Conservation (phyloP, 1,140 invertebrate genomes). For the Penaeus chinensis region DNA sequence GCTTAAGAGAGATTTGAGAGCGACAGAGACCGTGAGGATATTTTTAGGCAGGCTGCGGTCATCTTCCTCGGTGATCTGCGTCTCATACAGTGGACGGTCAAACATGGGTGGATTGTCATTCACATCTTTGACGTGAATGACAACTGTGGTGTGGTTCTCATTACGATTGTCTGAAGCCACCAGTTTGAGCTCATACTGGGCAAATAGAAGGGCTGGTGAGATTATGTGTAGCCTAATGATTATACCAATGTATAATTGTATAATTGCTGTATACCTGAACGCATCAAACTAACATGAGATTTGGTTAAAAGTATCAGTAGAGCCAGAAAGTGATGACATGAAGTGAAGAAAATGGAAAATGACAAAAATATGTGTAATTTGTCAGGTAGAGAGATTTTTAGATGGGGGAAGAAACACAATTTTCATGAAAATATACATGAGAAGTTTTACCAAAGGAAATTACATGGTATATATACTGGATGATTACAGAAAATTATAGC, state of each 20-base stretch:
- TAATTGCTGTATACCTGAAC: background rate
- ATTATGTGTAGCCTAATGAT: background rate
- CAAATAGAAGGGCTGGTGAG: constrained; percentile 30
- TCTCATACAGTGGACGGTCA: constrained; percentile 92
- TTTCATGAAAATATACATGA: too few species aligned
- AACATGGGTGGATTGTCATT: constrained; percentile 91
- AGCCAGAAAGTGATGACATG: too few species aligned
- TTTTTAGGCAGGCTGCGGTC: constrained; percentile 93
- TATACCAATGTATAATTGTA: background rate
- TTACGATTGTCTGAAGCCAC: constrained; percentile 95
- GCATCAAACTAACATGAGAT: background rate
- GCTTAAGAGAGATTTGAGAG: constrained; percentile 19
- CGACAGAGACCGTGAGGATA: constrained; percentile 82
- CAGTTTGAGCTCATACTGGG: constrained; percentile 89
- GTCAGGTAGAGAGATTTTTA: too few species aligned
- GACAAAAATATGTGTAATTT: too few species aligned
- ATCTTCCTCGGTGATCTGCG: constrained; percentile 95
- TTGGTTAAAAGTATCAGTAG: too few species aligned
- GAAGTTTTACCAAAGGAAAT: too few species aligned
- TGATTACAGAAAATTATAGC: too few species aligned
- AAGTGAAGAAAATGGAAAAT: too few species aligned
- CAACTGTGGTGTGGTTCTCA: constrained; percentile 94
- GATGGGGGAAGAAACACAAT: too few species aligned
- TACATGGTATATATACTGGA: too few species aligned
- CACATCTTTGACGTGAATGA: constrained; percentile 95